A percentile compares a stretch with the other conserved stretches of the same genome.
These are phyloP conservation scores for Thunnus albacares DNA, from an alignment of 2,797 vertebrate species.

Conservation along the genomic window DNA sequence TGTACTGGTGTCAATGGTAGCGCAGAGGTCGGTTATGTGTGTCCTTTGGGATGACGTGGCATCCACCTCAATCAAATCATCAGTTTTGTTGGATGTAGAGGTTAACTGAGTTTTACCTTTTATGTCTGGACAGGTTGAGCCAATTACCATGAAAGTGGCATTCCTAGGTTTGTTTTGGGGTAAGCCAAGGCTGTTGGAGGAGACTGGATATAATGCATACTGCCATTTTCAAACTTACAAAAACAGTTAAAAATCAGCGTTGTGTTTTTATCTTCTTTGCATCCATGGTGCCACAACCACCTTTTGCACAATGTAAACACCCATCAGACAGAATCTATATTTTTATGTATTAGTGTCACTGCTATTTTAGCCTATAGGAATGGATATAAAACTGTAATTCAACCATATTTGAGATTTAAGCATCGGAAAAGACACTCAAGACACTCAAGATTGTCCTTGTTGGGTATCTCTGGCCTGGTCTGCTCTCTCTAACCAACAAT, in stretches of 20 bases:
- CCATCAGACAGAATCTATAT: background rate
- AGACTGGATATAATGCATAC: background rate
- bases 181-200: background rate
- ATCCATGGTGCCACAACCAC: background rate
- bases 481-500: conserved; percentile 47
- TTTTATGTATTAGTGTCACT: background rate
- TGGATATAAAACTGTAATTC: background rate
- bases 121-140: background rate
- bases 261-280: background rate
- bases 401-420: background rate
- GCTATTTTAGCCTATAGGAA: background rate
- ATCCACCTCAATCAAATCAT: conserved; percentile 12
- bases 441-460: conserved; percentile 5
- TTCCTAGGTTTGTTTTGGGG: background rate
- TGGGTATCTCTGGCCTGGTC: conserved; percentile 32
- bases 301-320: background rate
- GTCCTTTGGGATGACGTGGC: conserved; percentile 11
- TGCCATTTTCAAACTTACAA: background rate
- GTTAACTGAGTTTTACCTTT: conserved; percentile 1
- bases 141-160: background rate
- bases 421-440: background rate
- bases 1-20: conserved; percentile 16
- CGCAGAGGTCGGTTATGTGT: background rate
- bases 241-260: background rate
- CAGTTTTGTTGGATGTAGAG: conserved; percentile 7